Conservation (phyloP, 2,888 invertebrate genomes). For the Dexiosoma caninum region DNA sequence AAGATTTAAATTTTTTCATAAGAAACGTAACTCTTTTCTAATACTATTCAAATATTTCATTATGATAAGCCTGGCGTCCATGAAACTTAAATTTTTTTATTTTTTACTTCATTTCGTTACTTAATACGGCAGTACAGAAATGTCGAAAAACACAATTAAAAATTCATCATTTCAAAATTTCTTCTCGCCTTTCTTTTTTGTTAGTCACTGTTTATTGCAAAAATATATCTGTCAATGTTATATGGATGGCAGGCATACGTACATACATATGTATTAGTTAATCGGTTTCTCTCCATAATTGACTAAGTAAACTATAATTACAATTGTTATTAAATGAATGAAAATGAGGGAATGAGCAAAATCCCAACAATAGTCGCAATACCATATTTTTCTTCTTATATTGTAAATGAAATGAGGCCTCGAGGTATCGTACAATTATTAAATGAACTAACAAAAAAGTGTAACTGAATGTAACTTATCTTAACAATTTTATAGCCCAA, state of each 20-base stretch:
- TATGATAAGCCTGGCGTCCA: no score
- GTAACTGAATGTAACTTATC: conserved; percentile 64
- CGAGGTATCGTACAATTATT: conserved; percentile 78
- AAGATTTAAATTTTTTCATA: no score
- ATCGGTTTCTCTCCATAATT: conserved; percentile 26
- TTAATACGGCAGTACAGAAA: no score
- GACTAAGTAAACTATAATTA: conserved; percentile 54
- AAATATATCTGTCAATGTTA: neutral
- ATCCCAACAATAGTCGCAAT: neutral
- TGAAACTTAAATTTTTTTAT: no score
- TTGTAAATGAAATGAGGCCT: conserved; percentile 70
- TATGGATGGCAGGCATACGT: no score
- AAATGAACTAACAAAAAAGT: conserved; percentile 76
- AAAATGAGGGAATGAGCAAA: conserved; percentile 57
- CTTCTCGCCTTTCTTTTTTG: neutral
- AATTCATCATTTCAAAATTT: neutral
- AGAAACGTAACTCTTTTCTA: no score
- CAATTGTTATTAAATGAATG: conserved; percentile 42
- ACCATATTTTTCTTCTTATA: no score
- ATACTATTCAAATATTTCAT: no score
- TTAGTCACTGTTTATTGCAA: conserved; percentile 1
- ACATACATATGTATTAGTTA: neutral
- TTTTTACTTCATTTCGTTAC: no score
- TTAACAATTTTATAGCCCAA: conserved; percentile 66
- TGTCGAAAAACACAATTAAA: no score